Conservation (phyloP, 2,797 vertebrate genomes). For the Rhabdophis nuchalis region DNA sequence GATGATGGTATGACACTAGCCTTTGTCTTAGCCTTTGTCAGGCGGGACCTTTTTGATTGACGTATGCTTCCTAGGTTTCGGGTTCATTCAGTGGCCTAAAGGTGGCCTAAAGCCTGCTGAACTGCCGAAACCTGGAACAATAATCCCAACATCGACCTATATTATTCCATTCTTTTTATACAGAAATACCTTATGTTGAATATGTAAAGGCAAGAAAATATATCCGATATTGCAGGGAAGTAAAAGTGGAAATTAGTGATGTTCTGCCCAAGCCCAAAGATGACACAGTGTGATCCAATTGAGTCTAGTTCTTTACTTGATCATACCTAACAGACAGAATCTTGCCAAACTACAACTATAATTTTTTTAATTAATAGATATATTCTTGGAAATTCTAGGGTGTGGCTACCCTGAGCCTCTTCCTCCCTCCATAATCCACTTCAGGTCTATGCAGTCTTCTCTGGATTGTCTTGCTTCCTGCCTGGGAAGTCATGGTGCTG, state of each 20-base stretch:
- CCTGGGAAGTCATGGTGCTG: not conserved
- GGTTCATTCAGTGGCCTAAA: too few species aligned
- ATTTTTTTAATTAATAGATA: not conserved
- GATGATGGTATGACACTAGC: too few species aligned
- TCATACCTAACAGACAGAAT: not conserved
- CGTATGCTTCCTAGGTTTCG: too few species aligned
- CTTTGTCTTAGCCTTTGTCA: too few species aligned
- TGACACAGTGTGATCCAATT: too few species aligned
- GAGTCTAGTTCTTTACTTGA: not conserved
- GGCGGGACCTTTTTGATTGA: too few species aligned
- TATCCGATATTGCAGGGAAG: not conserved
- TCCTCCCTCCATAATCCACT: not conserved
- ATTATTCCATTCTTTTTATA: not conserved
- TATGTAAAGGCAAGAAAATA: not conserved
- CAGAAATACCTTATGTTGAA: not conserved
- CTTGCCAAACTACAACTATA: not conserved
- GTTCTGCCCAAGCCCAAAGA: not conserved
- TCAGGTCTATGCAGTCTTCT: too few species aligned
- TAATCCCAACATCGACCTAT: too few species aligned
- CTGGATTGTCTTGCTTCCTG: not conserved
- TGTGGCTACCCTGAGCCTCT: not conserved
- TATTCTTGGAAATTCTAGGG: not conserved
- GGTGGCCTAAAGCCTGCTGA: too few species aligned
- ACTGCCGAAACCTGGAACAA: too few species aligned
- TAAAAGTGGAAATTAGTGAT: not conserved